A percentile compares a stretch with the other conserved stretches of the same genome.
Evolutionary conservation across 2,888 invertebrate species (phyloP).

Genomic region (Camptogramma bilineatum): DNA sequence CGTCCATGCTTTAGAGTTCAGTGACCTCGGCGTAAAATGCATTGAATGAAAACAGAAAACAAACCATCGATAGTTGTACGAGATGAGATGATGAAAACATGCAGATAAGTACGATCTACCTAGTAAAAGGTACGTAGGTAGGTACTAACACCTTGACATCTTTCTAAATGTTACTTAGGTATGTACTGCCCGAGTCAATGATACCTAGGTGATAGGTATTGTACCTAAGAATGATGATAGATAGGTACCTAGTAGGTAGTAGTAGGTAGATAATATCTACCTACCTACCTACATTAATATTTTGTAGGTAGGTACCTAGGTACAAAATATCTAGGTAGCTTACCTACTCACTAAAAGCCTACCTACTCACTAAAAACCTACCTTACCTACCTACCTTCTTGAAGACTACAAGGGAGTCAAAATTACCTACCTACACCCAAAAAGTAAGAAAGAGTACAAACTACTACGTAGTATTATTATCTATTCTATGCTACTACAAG

Average conservation of each 20-base stretch:
- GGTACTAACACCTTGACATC: not conserved
- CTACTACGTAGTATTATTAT: too few relatives aligned
- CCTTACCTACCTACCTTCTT: too few relatives aligned
- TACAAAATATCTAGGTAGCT: too few relatives aligned
- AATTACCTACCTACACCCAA: too few relatives aligned
- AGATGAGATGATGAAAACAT: slow-evolving; percentile 41
- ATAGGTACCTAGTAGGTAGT: slow-evolving; percentile 9
- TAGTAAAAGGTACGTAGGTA: slow-evolving; percentile 1
- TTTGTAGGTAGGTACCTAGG: too few relatives aligned
- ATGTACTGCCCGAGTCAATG: too few relatives aligned
- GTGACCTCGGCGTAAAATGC: slow-evolving; percentile 83
- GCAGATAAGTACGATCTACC: slow-evolving; percentile 25
- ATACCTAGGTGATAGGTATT: not conserved
- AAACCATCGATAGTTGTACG: slow-evolving; percentile 67
- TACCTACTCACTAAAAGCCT: too few relatives aligned
- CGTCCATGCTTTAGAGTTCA: slow-evolving; percentile 84
- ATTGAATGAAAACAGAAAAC: slow-evolving; percentile 84
- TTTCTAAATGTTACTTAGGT: not conserved
- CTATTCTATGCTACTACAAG: too few relatives aligned
- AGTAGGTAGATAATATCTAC: slow-evolving; percentile 6
- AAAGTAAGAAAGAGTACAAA: too few relatives aligned
- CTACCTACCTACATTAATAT: not conserved
- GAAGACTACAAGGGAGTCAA: too few relatives aligned
- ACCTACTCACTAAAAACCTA: too few relatives aligned
- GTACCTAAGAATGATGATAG: not conserved